phyloP scores from a whole-genome alignment of 1,140 invertebrate genomes.

The Spodoptera frugiperda region DNA sequence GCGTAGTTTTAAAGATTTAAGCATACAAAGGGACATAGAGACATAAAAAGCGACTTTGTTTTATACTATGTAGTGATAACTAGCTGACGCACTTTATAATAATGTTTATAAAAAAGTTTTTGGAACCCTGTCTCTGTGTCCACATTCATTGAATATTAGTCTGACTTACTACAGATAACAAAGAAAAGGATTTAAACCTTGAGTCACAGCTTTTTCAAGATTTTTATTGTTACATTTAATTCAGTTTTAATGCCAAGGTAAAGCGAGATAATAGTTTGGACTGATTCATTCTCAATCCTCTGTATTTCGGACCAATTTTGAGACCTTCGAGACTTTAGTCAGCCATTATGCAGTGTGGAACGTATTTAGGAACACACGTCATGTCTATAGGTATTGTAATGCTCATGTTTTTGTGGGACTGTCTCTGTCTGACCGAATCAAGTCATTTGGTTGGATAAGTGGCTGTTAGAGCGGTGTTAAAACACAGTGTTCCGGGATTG shows the following conservation, averaged over 20 bases:
- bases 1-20: too few species aligned
- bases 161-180: not conserved
- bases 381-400: not conserved
- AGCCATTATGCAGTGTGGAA: conserved; percentile 7
- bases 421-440: not conserved
- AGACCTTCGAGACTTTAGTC: conserved; percentile 12
- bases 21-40: too few species aligned
- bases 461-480: too few species aligned
- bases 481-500: too few species aligned
- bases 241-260: conserved; percentile 24
- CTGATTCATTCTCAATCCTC: conserved; percentile 22
- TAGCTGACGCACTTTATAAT: too few species aligned
- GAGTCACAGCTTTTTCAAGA: conserved; percentile 3
- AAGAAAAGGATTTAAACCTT: conserved; percentile 16
- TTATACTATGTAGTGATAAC: too few species aligned
- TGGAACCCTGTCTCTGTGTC: too few species aligned
- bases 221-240: conserved; percentile 14
- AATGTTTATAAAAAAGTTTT: too few species aligned
- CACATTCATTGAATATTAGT: not conserved
- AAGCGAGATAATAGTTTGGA: conserved; percentile 8
- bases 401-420: too few species aligned
- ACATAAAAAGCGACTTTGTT: too few species aligned
- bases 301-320: not conserved
- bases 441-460: not conserved
- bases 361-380: not conserved